Evolutionary conservation across 2,888 invertebrate species (phyloP).

Genomic region (Xestia c-nigrum): DNA sequence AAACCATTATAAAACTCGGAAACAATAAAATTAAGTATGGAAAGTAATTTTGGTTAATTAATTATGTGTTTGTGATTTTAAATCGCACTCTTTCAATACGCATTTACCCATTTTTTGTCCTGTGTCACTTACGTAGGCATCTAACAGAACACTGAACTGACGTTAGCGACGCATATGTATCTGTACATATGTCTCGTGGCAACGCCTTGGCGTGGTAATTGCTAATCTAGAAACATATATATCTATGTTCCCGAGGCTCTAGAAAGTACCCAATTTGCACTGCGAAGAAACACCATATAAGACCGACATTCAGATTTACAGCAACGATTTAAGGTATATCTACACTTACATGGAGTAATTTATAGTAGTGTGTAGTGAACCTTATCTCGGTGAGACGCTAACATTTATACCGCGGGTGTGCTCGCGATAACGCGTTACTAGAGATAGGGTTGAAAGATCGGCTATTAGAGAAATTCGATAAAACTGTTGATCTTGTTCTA

Average conservation of each 20-base stretch:
- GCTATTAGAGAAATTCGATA: constrained; percentile 24
- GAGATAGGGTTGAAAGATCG: constrained; percentile 51
- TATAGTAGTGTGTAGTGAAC: constrained; percentile 56
- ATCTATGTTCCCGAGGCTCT: constrained; percentile 43
- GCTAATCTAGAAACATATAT: too few species aligned
- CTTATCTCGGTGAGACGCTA: constrained; percentile 56
- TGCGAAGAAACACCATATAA: constrained; percentile 63
- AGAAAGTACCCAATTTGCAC: constrained; percentile 66
- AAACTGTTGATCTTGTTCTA: neutral
- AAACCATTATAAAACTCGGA: too few species aligned
- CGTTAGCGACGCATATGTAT: too few species aligned
- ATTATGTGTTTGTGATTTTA: too few species aligned
- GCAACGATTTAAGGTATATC: constrained; percentile 69
- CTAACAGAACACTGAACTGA: too few species aligned
- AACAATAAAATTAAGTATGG: too few species aligned
- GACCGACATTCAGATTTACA: constrained; percentile 69
- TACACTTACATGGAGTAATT: constrained; percentile 65
- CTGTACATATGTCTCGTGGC: too few species aligned
- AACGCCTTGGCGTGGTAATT: too few species aligned
- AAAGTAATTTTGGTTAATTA: too few species aligned
- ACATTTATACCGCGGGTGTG: constrained; percentile 60
- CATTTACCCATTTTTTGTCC: too few species aligned
- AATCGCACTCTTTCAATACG: too few species aligned
- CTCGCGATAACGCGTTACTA: constrained; percentile 46
- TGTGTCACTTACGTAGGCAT: too few species aligned